Evolutionary conservation across 1,140 invertebrate species (phyloP).

Genomic region (Trichogramma pretiosum): DNA sequence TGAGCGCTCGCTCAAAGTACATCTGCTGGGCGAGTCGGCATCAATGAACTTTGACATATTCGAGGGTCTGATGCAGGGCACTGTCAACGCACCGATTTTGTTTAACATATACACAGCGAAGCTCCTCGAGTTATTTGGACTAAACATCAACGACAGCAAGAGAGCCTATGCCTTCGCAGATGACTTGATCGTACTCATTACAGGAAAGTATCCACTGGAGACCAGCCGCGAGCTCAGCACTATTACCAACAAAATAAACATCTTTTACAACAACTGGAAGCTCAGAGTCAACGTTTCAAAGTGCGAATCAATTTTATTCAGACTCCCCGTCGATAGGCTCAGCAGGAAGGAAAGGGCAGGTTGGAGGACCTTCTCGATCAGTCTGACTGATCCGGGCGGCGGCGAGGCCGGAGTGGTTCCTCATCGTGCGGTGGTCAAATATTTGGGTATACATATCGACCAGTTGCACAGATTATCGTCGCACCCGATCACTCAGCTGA

Average conservation of each 20-base stretch:
- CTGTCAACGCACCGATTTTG: not conserved
- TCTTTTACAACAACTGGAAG: conserved; percentile 18
- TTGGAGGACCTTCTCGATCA: conserved; percentile 15
- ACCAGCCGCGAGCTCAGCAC: not conserved
- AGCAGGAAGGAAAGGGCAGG: conserved; percentile 2
- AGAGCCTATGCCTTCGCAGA: not conserved
- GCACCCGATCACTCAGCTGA: conserved; percentile 9
- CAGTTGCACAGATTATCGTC: not conserved
- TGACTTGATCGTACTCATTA: not conserved
- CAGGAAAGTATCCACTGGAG: not conserved
- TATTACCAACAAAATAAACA: conserved; percentile 7
- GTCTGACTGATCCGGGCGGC: not conserved
- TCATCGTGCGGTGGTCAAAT: conserved; percentile 7
- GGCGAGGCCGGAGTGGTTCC: not conserved
- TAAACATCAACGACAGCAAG: not conserved
- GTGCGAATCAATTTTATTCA: conserved; percentile 21
- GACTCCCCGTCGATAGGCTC: conserved; percentile 1
- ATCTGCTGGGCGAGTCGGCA: too few species aligned
- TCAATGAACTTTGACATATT: too few species aligned
- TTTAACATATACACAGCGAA: not conserved
- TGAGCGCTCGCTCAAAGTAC: too few species aligned
- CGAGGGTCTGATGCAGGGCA: not conserved
- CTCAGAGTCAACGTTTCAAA: conserved; percentile 17
- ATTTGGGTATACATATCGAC: conserved; percentile 19
- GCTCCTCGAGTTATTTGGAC: not conserved